Evolutionary conservation across 2,888 invertebrate genomes (phyloP).

Genomic region (Xanthorhoe spadicearia): DNA sequence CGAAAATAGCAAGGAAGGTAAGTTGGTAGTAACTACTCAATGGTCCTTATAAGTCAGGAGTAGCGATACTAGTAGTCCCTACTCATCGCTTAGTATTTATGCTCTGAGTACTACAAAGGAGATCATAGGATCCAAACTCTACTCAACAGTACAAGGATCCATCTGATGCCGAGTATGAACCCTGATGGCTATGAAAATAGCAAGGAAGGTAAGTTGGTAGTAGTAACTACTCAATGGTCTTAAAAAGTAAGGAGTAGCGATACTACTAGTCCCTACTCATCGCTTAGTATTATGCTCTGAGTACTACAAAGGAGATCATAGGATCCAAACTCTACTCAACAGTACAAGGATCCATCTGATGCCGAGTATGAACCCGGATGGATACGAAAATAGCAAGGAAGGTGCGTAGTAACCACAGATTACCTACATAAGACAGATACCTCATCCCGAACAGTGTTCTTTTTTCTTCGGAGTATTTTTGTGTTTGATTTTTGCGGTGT

Average conservation of each 20-base stretch:
- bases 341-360: slow-evolving; percentile 95
- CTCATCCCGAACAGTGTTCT: no score
- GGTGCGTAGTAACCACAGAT: no score
- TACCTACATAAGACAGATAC: no score
- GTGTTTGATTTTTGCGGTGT: no score
- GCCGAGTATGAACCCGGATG: slow-evolving; percentile 99
- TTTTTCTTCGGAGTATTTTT: no score
- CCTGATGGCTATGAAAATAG: slow-evolving; percentile 93
- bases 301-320: slow-evolving; percentile 89
- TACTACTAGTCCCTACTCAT: no score
- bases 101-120: slow-evolving; percentile 92
- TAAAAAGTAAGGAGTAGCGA: no score
- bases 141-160: slow-evolving; percentile 94
- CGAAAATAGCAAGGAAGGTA: slow-evolving; percentile 81
- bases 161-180: slow-evolving; percentile 98
- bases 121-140: slow-evolving; percentile 90
- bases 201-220: slow-evolving; percentile 68
- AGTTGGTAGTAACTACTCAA: no score
- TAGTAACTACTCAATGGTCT: no score
- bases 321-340: slow-evolving; percentile 92
- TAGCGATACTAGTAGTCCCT: no score
- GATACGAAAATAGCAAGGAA: slow-evolving; percentile 86
- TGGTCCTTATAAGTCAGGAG: no score
- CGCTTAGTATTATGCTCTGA: slow-evolving; percentile 94
- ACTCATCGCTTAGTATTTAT: slow-evolving; percentile 94